Base-by-base conservation (phyloP, 2,888 invertebrate species). In the Hedya salicella region DNA sequence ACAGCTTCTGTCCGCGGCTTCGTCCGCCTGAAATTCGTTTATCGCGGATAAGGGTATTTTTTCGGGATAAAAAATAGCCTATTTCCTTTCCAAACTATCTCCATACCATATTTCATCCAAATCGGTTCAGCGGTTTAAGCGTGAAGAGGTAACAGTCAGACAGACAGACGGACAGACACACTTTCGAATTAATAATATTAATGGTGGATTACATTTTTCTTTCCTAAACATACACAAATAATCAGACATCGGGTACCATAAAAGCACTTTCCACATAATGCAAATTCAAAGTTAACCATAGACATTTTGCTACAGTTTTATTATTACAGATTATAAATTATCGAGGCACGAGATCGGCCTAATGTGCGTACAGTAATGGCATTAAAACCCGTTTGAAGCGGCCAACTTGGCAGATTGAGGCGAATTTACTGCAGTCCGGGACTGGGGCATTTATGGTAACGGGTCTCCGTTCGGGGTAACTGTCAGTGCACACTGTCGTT, bases 291-390 rank as follows among this genome's bases (percentile, higher is more conserved):
- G 17, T 46, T 53, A 48, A 39, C 13, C 46, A 62, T 53, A 36
- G 9, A 39, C 32, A 44, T 46, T 40, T 11, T 48, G 63, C 19
- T 40, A 49, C 56, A 56, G 30, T 49, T 57, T 64, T 48, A 36
- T 57, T 21, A 56, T 36, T 39, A 59, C 36, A 44, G 21, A 64
- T 53, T 48, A 48, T 52, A 64, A 64, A 62, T 62, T 46, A 57
- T 44, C 36, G 50, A 36, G 19, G 5, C 44, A n/a, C 42, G 52
- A 19, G 40, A 44, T 59, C 53, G 25, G 25, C 11, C 19, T 66
- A 54, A 66, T 66, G 59, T 46, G 59, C 52, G 48, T 54, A 61
- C 66, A 66, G 66, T 66, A 66, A 66, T 61, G 40, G 52, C 21
- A 65, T 60, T 54, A 60, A 66, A 61, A 66, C 66, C 66, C 66